These are phyloP conservation scores for Labia minor DNA, from an alignment of 2,888 invertebrate species.

Conservation along the genomic window DNA sequence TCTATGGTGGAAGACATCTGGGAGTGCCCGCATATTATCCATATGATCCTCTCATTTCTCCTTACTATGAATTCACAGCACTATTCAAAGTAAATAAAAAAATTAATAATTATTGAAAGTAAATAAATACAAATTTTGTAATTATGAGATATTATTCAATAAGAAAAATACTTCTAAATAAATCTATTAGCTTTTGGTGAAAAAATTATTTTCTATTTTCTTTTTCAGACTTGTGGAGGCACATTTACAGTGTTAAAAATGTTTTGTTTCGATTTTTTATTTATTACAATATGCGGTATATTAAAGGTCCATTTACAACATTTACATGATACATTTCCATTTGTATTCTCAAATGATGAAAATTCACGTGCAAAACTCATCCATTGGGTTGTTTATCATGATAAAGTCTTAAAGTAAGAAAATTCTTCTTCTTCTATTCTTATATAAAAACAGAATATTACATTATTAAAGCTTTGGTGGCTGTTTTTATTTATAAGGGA, in stretches of 20 bases:
- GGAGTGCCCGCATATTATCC: neutral
- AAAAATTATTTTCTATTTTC: too few relatives aligned
- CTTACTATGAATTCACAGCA: neutral
- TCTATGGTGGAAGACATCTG: neutral
- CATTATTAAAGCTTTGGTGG: too few relatives aligned
- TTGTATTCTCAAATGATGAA: neutral
- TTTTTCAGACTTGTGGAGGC: neutral
- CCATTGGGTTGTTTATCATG: neutral
- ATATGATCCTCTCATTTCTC: neutral
- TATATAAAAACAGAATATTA: too few relatives aligned
- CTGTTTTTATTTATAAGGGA: too few relatives aligned
- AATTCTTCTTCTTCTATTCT: neutral
- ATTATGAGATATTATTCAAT: too few relatives aligned
- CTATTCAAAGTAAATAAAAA: neutral
- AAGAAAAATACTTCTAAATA: too few relatives aligned
- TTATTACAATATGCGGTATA: neutral
- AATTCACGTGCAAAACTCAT: neutral
- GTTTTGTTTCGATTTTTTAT: neutral
- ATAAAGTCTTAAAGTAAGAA: neutral
- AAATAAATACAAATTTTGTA: too few relatives aligned
- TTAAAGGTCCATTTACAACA: neutral
- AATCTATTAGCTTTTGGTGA: too few relatives aligned
- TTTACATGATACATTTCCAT: neutral
- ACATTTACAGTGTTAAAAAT: neutral
- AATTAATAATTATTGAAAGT: too few relatives aligned